Evolutionary conservation across 2,888 invertebrate genomes (phyloP).

Genomic region (Achlya flavicornis): DNA sequence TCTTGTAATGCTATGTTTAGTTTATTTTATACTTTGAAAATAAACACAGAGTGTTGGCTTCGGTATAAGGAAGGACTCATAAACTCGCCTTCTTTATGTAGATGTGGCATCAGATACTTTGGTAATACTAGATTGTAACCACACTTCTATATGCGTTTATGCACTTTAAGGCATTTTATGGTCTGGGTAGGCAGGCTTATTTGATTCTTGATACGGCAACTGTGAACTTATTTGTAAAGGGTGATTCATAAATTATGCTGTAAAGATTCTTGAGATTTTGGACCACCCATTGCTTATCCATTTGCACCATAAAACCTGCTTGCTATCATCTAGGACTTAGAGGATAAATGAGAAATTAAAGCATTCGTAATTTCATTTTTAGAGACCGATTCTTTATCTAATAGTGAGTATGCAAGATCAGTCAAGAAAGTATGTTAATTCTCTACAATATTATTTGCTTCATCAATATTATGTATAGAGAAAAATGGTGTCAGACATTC

Average conservation of each 20-base stretch:
- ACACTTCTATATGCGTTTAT: conserved; percentile 3
- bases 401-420: background rate
- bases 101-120: conserved; percentile 6
- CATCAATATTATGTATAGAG: background rate
- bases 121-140: background rate
- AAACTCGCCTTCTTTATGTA: background rate
- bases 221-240: background rate
- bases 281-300: conserved; percentile 1
- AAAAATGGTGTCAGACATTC: background rate
- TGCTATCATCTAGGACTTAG: background rate
- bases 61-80: background rate
- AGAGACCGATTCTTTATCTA: background rate
- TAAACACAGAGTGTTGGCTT: background rate
- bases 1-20: background rate
- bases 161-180: background rate
- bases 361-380: background rate
- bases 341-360: background rate
- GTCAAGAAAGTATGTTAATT: background rate
- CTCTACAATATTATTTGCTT: background rate
- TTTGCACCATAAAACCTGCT: background rate
- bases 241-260: conserved; percentile 1
- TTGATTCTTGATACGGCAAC: background rate
- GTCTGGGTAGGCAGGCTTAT: background rate
- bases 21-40: conserved; percentile 9
- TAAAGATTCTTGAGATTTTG: background rate